Base-by-base conservation (phyloP, 2,113 vertebrate species). In the Mastomys natalensis region DNA sequence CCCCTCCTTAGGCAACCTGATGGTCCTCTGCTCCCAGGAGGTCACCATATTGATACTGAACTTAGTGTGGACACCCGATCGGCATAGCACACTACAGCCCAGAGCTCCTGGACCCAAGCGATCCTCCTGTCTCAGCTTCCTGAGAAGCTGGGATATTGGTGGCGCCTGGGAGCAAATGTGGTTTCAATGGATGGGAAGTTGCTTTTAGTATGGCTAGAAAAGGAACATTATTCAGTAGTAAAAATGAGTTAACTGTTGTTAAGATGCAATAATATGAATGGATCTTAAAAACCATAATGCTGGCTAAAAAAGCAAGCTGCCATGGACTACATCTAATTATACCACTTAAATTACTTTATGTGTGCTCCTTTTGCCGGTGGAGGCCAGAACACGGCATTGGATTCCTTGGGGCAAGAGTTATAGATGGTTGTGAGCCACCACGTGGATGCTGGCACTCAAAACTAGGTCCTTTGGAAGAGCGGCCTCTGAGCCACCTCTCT, bases 151-250 rank as follows among this genome's bases (percentile, higher is more conserved):
- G 48, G 48, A 51, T 51, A 51, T 8, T 51, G 48, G 48, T 9
- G 48, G 48, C 7, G 48, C 48, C 48, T 7, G 8, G 48, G 45
- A 7, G 4, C 60, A 72, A 86, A 48, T 66, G 48, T 94, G n/a
- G 16, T 87, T 78, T 84, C 53, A 31, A 1, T 74, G 24, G 85
- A 53, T 7, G 8, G 34, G 80, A 89, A 87, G 53, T 48, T 91
- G 60, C n/a, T 81, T 95, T 94, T 73, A 85, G 29, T 43, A 48
- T 43, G 53, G 24, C 80, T 87, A 74, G 64, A 45, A 90, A 93
- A 85, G 64, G 55, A 77, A n/a, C 85, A 80, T 74, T 68, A 80
- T 60, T 86, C 43, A 76, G 90, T 31, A 64, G 26, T 74, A 34
- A 85, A 91, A 85, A 93, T 8, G 62, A 85, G 45, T 19, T 62